Base-by-base conservation (phyloP, 30 jellyfish, hydroid and myxozoan species). In the Hydra vulgaris region DNA sequence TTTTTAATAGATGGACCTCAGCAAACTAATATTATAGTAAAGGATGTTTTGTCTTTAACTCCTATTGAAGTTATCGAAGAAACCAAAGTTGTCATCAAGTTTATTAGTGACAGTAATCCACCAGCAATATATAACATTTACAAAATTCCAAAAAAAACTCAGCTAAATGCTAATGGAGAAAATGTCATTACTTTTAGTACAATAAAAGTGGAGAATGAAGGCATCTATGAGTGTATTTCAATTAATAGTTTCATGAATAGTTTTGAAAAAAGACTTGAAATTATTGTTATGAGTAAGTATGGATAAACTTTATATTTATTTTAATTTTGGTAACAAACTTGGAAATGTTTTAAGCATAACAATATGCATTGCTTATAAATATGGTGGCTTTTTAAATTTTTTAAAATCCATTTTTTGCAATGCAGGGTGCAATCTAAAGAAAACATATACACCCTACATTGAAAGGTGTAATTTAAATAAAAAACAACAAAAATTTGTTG, bases 181-280 rank as follows among this genome's bases (percentile, higher is more conserved):
- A 23, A 23, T 68, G 7, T 16, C 25, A 20, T 68, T 68, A 68
- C 27, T 68, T 68, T 91, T 40, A 84, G 72, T 0, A 76, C 83
- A 23, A 90, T 77, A 27, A 18, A 66, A 17, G 82, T 27, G 18
- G 66, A 76, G 12, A 85, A 91, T 67, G 94, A 86, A 26, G 98
- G 96, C 15, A 73, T 73, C 3, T 91, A 91, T 73, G 96, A 86
- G 61, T 91, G 98, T 70, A 76, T 85, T 25, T 95, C 98, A 24
- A 78, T 74, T 54, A 91, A 91, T 80, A 17, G 25, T 17, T 25
- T 71, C 26, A 26, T 81, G 73, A 53, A 53, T 16, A 25, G 22
- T 22, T 23, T 56, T 22, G 87, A 80, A 52, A 67, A 80, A 70
- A 26, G 82, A 25, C 26, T 56, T 16, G 56, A 67, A 8, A 27